A percentile compares a stretch with the other conserved stretches of the same genome.
phyloP scores from a whole-genome alignment of 2,797 vertebrate genomes.

The Staurois parvus region DNA sequence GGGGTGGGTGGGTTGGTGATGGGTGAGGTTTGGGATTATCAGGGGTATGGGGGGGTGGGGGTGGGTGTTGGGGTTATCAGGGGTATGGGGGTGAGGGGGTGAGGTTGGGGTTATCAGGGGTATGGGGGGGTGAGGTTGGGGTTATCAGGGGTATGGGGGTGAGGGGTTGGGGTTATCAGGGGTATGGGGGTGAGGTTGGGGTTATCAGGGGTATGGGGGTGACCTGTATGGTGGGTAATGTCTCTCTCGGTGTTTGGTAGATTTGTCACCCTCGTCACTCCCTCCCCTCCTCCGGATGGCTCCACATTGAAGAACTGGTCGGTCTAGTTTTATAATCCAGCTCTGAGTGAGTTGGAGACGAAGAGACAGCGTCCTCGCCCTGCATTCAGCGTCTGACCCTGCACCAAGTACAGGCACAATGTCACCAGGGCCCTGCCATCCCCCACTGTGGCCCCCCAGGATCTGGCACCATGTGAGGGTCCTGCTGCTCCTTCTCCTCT shows the following conservation, averaged over 20 bases:
- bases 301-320: constrained; percentile 20
- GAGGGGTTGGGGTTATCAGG: no score
- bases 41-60: no score
- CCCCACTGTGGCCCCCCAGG: neutral
- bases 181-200: no score
- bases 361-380: constrained; percentile 6
- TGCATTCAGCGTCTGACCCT: neutral
- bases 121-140: no score
- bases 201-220: neutral
- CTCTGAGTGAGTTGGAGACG: constrained; percentile 2
- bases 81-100: no score
- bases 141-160: no score
- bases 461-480: neutral
- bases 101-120: no score
- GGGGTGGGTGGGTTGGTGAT: no score
- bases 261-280: neutral
- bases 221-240: neutral
- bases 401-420: neutral
- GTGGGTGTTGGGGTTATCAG: no score
- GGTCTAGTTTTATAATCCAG: constrained; percentile 38
- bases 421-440: neutral
- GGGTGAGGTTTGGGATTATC: no score
- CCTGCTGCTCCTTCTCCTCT: constrained; percentile 3
- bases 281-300: neutral
- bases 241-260: neutral